Evolutionary conservation across 2,888 invertebrate genomes (phyloP).

Genomic region (Choristoneura rosaceana): DNA sequence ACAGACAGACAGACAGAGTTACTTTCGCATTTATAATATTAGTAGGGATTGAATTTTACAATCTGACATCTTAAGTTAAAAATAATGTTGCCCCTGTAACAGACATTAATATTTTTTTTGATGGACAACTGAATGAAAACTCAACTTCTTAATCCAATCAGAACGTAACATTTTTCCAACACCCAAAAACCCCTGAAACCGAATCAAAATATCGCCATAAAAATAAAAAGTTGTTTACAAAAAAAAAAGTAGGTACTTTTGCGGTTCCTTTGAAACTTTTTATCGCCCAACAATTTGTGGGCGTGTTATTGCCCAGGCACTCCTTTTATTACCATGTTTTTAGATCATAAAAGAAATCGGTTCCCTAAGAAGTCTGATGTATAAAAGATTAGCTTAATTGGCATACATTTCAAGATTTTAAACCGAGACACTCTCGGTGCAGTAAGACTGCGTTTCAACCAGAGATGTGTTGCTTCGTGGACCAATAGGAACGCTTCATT

Average conservation of each 20-base stretch:
- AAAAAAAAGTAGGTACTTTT: conserved; percentile 12
- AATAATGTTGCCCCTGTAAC: too few relatives aligned
- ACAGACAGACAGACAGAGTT: too few relatives aligned
- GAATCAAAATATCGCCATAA: conserved; percentile 14
- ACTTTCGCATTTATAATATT: too few relatives aligned
- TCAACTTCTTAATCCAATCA: neutral
- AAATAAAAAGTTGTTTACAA: conserved; percentile 28
- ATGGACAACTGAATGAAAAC: neutral
- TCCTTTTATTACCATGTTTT: conserved; percentile 38
- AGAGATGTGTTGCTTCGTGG: too few relatives aligned
- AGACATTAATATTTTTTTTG: neutral
- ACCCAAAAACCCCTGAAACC: neutral
- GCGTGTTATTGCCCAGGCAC: conserved; percentile 26
- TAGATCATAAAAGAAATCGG: conserved; percentile 32
- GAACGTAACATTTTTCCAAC: neutral
- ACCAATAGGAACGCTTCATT: too few relatives aligned
- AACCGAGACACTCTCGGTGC: too few relatives aligned
- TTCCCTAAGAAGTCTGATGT: conserved; percentile 24
- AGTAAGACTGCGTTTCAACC: too few relatives aligned
- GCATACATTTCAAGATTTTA: too few relatives aligned
- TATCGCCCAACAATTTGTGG: conserved; percentile 36
- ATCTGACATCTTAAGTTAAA: too few relatives aligned
- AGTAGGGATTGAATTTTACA: too few relatives aligned
- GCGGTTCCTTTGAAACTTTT: conserved; percentile 38
- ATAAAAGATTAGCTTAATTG: conserved; percentile 8